A percentile compares a stretch with the other conserved stretches of the same genome.
Conservation (phyloP, 2,888 invertebrate species). For the Hypsopygia costalis region DNA sequence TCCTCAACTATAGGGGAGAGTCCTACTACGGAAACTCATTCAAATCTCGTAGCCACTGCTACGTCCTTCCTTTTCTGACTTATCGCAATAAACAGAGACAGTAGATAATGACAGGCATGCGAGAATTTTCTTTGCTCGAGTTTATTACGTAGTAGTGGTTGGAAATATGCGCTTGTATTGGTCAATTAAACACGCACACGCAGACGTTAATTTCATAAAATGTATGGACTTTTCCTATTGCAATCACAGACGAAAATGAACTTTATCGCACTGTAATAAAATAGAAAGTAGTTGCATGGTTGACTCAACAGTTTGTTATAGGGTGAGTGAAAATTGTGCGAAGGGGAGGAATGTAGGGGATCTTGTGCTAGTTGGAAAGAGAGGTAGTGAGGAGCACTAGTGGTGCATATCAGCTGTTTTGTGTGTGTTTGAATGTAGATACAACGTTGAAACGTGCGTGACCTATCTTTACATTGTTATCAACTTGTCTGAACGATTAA, state of each 20-base stretch:
- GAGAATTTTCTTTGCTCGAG: slow-evolving; percentile 7
- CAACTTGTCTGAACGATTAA: slow-evolving; percentile 16
- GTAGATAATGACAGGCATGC: neutral
- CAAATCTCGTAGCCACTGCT: slow-evolving; percentile 16
- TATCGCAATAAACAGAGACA: slow-evolving; percentile 7
- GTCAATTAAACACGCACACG: slow-evolving; percentile 64
- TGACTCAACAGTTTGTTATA: slow-evolving; percentile 28
- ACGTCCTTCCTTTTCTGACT: slow-evolving; percentile 11
- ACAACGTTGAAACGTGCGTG: slow-evolving; percentile 20
- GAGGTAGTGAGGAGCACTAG: slow-evolving; percentile 19
- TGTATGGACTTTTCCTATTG: slow-evolving; percentile 13
- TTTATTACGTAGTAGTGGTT: slow-evolving; percentile 18
- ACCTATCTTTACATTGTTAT: slow-evolving; percentile 29
- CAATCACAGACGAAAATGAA: slow-evolving; percentile 16
- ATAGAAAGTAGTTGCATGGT: slow-evolving; percentile 10
- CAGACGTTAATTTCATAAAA: slow-evolving; percentile 20
- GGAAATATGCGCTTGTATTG: slow-evolving; percentile 31
- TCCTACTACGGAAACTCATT: slow-evolving; percentile 39
- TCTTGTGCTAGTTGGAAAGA: slow-evolving; percentile 23
- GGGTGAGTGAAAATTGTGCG: slow-evolving; percentile 34
- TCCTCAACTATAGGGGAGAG: slow-evolving; percentile 34
- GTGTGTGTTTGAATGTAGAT: slow-evolving; percentile 16
- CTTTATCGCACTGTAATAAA: slow-evolving; percentile 13
- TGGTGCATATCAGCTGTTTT: slow-evolving; percentile 15
- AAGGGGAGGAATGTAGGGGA: slow-evolving; percentile 25